A percentile compares a stretch with the other conserved stretches of the same genome.
Conservation (phyloP, 2,797 vertebrate species). For the Rhinogobio ventralis region DNA sequence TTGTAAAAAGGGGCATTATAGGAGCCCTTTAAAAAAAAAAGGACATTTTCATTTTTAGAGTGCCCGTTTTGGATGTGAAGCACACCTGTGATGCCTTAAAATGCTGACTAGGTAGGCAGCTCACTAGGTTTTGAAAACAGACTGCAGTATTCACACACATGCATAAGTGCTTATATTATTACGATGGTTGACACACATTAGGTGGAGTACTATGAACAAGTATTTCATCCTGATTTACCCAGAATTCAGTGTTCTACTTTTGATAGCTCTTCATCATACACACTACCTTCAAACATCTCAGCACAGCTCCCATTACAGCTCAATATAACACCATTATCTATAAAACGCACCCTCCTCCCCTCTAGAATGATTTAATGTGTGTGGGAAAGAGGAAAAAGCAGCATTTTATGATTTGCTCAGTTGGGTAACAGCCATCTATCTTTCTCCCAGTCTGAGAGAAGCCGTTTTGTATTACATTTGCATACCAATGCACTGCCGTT, state of each 20-base stretch:
- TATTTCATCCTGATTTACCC: neutral
- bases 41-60: neutral
- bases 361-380: constrained; percentile 35
- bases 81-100: neutral
- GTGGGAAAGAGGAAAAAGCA: constrained; percentile 2
- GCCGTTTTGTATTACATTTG: constrained; percentile 37
- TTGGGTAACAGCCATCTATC: constrained; percentile 46
- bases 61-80: no score
- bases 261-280: neutral
- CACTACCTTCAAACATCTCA: neutral
- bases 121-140: neutral
- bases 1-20: no score
- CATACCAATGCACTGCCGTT: constrained; percentile 6
- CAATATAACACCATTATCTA: constrained; percentile 15
- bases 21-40: neutral
- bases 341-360: neutral
- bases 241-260: constrained; percentile 3
- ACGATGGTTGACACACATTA: neutral
- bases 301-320: constrained; percentile 19
- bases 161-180: neutral
- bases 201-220: neutral
- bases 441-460: constrained; percentile 28
- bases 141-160: neutral
- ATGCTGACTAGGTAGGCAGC: neutral
- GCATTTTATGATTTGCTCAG: constrained; percentile 32